A percentile compares a stretch with the other conserved stretches of the same genome.
These are phyloP conservation scores for Hydrotaea diabolus DNA, from an alignment of 2,888 invertebrate genomes.

Conservation along the genomic window DNA sequence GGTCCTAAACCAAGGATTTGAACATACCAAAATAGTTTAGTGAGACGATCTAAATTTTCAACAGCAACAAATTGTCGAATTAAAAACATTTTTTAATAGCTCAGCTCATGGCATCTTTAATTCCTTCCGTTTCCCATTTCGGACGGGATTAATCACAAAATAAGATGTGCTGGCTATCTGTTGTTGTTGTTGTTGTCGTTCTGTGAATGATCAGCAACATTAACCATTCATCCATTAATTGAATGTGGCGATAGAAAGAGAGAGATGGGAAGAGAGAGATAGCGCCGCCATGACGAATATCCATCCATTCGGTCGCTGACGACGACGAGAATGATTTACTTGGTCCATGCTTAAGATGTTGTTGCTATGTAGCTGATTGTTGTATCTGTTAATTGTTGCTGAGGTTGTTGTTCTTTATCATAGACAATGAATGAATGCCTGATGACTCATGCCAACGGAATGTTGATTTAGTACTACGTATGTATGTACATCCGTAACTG, in stretches of 20 bases:
- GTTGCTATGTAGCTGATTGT: conserved; percentile 1
- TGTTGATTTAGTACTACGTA: conserved; percentile 56
- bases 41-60: too few relatives aligned
- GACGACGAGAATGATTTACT: too few relatives aligned
- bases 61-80: too few relatives aligned
- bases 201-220: neutral
- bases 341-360: neutral
- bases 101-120: too few relatives aligned
- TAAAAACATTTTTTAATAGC: too few relatives aligned
- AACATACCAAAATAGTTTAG: too few relatives aligned
- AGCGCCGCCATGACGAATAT: neutral
- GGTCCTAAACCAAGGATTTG: too few relatives aligned
- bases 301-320: neutral
- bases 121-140: neutral
- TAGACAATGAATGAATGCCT: neutral
- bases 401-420: too few relatives aligned
- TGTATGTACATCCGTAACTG: conserved; percentile 53
- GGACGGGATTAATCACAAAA: neutral
- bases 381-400: neutral
- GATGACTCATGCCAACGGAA: conserved; percentile 63
- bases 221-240: neutral
- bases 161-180: too few relatives aligned
- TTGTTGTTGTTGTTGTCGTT: neutral
- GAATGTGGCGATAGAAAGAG: neutral
- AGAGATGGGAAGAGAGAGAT: neutral